Conservation (phyloP, 2,113 vertebrate species). For the Pollimyrus isidori region DNA sequence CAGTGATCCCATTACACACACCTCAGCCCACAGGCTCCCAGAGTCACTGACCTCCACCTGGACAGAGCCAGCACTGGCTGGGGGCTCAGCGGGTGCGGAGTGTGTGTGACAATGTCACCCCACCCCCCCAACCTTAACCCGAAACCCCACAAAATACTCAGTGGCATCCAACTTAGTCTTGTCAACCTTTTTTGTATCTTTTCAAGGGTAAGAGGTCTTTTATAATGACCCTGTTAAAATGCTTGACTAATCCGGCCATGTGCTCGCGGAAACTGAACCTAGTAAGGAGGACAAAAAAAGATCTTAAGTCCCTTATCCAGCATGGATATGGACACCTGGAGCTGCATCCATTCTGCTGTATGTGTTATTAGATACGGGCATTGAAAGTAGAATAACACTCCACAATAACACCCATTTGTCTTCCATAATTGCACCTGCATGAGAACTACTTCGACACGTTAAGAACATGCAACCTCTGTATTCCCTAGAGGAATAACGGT, state of each 20-base stretch:
- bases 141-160: neutral
- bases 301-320: neutral
- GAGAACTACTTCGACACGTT: neutral
- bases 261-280: neutral
- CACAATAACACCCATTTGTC: neutral
- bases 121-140: neutral
- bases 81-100: neutral
- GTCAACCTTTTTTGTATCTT: neutral
- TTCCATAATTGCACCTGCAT: neutral
- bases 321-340: neutral
- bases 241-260: neutral
- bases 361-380: neutral
- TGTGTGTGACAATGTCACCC: neutral
- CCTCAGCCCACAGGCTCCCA: neutral
- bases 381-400: neutral
- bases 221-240: neutral
- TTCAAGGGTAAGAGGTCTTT: neutral
- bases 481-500: neutral
- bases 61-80: neutral
- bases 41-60: neutral
- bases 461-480: neutral
- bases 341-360: neutral
- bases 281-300: neutral
- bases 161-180: neutral
- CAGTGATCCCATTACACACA: conserved; percentile 62